Percentiles rank a stretch among this genome's conserved stretches.
Conservation (phyloP, 2,113 vertebrate genomes). For the Pseudopipra pipra region DNA sequence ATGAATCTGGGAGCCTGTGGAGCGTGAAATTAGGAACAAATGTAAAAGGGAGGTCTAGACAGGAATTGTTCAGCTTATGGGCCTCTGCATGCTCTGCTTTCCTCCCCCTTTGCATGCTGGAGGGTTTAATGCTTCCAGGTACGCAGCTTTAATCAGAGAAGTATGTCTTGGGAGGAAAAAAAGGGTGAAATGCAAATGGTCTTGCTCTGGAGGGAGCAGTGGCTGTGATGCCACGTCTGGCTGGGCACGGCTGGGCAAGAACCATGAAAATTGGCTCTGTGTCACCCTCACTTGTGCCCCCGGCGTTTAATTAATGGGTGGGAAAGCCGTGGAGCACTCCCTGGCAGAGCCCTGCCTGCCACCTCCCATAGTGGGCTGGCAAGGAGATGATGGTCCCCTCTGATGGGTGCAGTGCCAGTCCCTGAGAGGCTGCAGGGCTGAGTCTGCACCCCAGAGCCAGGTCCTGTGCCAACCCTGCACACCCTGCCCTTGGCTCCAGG, state of each 20-base stretch:
- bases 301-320: rapidly evolving
- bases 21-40: conserved; percentile 80
- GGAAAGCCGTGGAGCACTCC: background rate
- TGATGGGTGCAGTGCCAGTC: background rate
- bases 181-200: background rate
- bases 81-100: conserved; percentile 23
- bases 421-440: background rate
- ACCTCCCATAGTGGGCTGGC: background rate
- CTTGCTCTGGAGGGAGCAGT: background rate
- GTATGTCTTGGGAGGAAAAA: background rate
- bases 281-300: background rate
- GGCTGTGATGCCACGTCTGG: background rate
- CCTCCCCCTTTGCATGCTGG: background rate
- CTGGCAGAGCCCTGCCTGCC: background rate
- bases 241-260: background rate
- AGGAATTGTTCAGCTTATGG: conserved; percentile 71
- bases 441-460: background rate
- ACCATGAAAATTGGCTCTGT: background rate
- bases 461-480: rapidly evolving
- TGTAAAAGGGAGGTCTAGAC: conserved; percentile 78
- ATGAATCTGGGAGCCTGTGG: conserved; percentile 68
- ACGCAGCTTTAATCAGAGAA: conserved; percentile 52
- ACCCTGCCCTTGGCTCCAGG: background rate
- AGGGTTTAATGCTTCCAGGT: conserved; percentile 67
- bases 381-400: background rate